Evolutionary conservation across 2,888 invertebrate species (phyloP), one percentile per base, ranked within the genome.

Genomic region (Hydrotaea diabolus): DNA sequence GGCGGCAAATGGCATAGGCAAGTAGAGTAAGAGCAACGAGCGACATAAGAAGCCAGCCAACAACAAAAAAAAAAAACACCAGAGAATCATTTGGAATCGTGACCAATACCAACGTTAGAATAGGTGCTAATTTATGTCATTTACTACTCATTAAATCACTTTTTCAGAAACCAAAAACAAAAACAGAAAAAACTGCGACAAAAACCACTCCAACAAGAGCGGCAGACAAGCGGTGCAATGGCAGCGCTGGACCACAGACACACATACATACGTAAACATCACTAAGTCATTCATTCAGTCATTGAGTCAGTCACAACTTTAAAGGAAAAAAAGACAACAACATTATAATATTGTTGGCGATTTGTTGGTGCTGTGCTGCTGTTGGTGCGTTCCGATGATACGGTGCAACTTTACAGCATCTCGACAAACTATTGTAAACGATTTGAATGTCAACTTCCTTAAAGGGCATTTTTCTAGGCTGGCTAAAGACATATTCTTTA

Each of bases 71-170:
- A 31, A 31, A 31, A 7, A 31, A 31, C 31, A 19, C 55, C 13
- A 64, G 55, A 64, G 74, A 69, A 46, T 62, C 75, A 59, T 73
- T 71, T 82, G 69, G 55, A 82, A 85, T 82, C 85, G 85, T 85
- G 79, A 85, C 79, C 79, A 82, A 62, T 77, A 71, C 74, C 76
- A 77, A 79, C 79, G 79, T 85, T 85, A 82, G 82, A 85, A 85
- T 82, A 85, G 85, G 85, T 85, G 85, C 85, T 85, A 85, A 85
- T 85, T 85, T 85, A 85, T 85, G 85, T 85, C 85, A 85, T 85
- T 85, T 82, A 85, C 85, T 85, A 77, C 79, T 82, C 85, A 85
- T 85, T 85, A 85, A 85, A 85, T 85, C 85, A 85, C 82, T 85
- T 74, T 69, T 62, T 62, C 17, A 15, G n/a, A 49, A 49, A 13